Base-by-base conservation (phyloP, 2,888 invertebrate species). In the Drosophila nigricruria region DNA sequence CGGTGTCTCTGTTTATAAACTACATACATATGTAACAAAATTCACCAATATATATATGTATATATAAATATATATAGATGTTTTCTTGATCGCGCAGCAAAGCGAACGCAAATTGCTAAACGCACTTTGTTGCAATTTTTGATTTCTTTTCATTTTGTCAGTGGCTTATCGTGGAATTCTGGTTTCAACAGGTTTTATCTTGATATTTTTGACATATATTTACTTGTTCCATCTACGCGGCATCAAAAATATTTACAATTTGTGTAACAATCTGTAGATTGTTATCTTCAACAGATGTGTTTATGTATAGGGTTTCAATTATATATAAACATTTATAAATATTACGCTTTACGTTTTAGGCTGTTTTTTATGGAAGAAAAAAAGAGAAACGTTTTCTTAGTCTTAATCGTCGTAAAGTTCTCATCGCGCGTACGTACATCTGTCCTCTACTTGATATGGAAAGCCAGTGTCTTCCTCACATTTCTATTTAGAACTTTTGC, bases 101-200 rank as follows among this genome's bases (percentile, higher is more conserved):
- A 23, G 52, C 56, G 25, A n/a, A 27, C n/a, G n/a, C 20, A 34
- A 52, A 25, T 34, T n/a, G 36, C 36, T 42, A 25, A 34, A 52
- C 38, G 56, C 56, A 57, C 23, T 34, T 52, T 58, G 25, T 49
- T 59, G 58, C 53, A 65, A 45, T 40, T 66, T 32, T 42, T 36
- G 45, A 45, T 67, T 58, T 9, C 40, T 38, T 20, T 56, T 47
- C 18, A 25, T 8, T 40, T 27, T 40, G 9, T 14, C 27, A 2
- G 30, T 2, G 1, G n/a, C 54, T 58, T 70, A 50, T 47, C 52
- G 50, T 38, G 6, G 14, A 23, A 59, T 34, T 40, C 59, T 67
- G 59, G 67, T 49, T 60, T 12, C 5, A 49, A 32, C 60, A n/a
- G 53, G 68, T 54, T 68, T 68, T 69, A 60, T 69, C 69, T 68